A percentile compares a stretch with the other conserved stretches of the same genome.
phyloP scores from a whole-genome alignment of 2,113 vertebrate genomes.

The Neotoma lepida region DNA sequence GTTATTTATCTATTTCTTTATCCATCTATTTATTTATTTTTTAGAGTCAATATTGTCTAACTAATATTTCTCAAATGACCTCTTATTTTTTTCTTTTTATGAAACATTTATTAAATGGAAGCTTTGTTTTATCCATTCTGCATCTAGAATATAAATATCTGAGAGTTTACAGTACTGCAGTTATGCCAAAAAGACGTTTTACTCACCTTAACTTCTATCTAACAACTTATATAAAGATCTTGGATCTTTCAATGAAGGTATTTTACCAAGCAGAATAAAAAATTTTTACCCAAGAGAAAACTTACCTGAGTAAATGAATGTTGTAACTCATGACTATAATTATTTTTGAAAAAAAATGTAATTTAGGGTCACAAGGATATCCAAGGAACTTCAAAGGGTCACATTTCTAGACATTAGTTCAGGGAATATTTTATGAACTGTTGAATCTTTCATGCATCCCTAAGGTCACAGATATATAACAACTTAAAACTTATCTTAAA shows the following conservation, averaged over 20 bases:
- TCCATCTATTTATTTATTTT: neutral
- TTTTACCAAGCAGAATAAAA: neutral
- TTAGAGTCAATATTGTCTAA: neutral
- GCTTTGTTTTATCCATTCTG: neutral
- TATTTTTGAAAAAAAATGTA: neutral
- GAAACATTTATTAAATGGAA: neutral
- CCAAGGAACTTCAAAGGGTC: neutral
- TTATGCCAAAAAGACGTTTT: neutral
- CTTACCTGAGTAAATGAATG: neutral
- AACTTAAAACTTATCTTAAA: neutral
- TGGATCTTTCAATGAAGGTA: neutral
- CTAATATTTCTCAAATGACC: neutral
- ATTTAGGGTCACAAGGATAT: neutral
- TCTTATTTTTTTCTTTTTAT: neutral
- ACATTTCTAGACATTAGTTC: neutral
- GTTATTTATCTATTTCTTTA: neutral
- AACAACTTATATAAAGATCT: neutral
- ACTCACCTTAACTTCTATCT: neutral
- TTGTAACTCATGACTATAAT: neutral
- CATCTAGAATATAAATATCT: neutral
- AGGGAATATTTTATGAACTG: neutral
- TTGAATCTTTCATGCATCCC: neutral
- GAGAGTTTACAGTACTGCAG: neutral
- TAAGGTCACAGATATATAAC: neutral
- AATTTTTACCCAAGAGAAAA: neutral